These are phyloP conservation scores for Muntiacus muntjak DNA, from an alignment of 2,113 vertebrate species.

Conservation along the genomic window DNA sequence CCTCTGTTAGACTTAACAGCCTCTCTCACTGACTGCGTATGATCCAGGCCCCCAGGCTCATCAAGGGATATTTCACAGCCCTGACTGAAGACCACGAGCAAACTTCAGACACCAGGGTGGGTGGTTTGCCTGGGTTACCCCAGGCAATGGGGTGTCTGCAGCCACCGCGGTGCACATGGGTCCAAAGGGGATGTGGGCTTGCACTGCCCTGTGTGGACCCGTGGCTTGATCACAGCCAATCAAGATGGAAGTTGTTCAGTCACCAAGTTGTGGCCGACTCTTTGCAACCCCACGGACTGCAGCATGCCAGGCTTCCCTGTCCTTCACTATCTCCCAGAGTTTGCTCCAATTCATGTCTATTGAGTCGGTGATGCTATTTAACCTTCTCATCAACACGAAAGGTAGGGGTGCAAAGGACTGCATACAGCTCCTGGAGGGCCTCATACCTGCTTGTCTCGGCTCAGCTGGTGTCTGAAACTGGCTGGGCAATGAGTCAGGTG, in stretches of 20 bases:
- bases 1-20: not conserved
- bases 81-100: fast-evolving
- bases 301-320: not conserved
- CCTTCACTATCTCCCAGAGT: not conserved
- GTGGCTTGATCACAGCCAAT: too few species aligned
- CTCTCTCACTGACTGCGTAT: not conserved
- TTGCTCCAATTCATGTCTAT: not conserved
- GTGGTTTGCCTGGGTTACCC: not conserved
- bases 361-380: not conserved
- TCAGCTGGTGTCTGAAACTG: not conserved
- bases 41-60: not conserved
- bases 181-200: not conserved
- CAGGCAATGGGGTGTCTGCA: not conserved
- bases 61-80: not conserved
- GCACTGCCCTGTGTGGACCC: not conserved
- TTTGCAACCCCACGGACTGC: not conserved
- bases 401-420: not conserved
- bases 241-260: not conserved
- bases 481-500: fast-evolving
- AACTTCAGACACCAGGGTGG: not conserved
- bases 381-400: not conserved
- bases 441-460: not conserved
- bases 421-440: not conserved
- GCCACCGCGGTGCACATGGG: fast-evolving
- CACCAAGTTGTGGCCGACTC: not conserved